phyloP scores from a whole-genome alignment of 2,888 invertebrate genomes.

The Ischnus inquisitorius region DNA sequence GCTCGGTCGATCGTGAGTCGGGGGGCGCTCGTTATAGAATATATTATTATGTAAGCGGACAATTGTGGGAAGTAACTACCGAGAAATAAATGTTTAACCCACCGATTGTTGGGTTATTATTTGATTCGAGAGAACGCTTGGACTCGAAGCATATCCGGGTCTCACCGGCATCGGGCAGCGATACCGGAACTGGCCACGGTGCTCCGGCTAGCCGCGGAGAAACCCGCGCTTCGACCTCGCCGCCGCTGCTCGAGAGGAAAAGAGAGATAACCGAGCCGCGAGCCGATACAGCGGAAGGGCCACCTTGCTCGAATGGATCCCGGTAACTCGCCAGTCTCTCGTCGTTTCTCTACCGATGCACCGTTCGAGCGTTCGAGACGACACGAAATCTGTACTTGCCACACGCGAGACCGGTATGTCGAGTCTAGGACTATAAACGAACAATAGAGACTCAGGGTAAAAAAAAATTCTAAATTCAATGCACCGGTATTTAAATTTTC shows the following conservation, averaged over 20 bases:
- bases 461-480: background rate
- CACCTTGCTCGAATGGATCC: conserved; percentile 39
- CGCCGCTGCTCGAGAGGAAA: conserved; percentile 39
- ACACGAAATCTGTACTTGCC: conserved; percentile 24
- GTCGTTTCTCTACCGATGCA: conserved; percentile 37
- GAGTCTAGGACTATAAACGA: background rate
- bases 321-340: conserved; percentile 25
- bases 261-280: conserved; percentile 35
- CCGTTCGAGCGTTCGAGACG: conserved; percentile 56
- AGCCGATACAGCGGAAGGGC: conserved; percentile 45
- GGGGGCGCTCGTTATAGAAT: too few species aligned
- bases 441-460: background rate
- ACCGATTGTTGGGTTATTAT: conserved; percentile 37
- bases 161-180: conserved; percentile 57
- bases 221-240: conserved; percentile 63
- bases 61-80: too few species aligned
- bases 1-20: too few species aligned
- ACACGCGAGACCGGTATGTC: background rate
- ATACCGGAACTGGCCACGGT: conserved; percentile 63
- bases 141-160: conserved; percentile 65
- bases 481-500: background rate
- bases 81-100: conserved; percentile 15
- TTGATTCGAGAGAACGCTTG: conserved; percentile 40
- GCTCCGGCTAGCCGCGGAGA: conserved; percentile 12
- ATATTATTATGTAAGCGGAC: too few species aligned